Evolutionary conservation across 2,113 vertebrate species (phyloP), one percentile per base, ranked within the genome.

Genomic region (Elephantulus edwardii): DNA sequence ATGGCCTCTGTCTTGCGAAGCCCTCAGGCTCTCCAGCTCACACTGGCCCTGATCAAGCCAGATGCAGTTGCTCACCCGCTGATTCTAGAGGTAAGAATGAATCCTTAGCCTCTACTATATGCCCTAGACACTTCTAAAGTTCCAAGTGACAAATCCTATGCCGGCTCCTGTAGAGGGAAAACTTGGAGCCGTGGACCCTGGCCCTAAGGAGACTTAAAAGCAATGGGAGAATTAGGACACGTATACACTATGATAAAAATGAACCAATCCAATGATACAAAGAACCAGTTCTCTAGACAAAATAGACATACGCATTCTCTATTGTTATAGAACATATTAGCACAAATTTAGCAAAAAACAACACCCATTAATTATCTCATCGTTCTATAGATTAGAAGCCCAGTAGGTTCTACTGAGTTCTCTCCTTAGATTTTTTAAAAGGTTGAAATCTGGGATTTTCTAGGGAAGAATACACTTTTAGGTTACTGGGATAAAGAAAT

Each of bases 31-130:
- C 98, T 99, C 91, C 98, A 99, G 97, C 98, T 99, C 93, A 99
- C 99, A 14, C 97, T 99, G 83, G 99, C 99, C 77, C 95, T 99
- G 80, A 97, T 99, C 82, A 99, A 99, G 92, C 99, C 99, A 0
- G 99, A 99, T 77, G 99, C 98, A 0, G 97, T 98, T 0, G 98
- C 99, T 35, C 98, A 99, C 94, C 99, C 99, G 0, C 91, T 99
- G 10, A 98, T 99, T 70, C 88, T 98, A 8, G 97, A 99, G 98
- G 99, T 99, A 96, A 96, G 95, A 30, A 60, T 11, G 0, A 19
- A 33, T 5, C 64, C 33, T 10, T 40, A 38, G 12, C 30, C 48
- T 78, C 70, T 82, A 1, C 46, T 4, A 0, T 54, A 19, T 16
- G n/a, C 10, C 5, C 17, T 14, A 6, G 91, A 38, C 26, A 33